These are phyloP conservation scores for Oncopodura yosiiana DNA, from an alignment of 1,140 invertebrate species.

Conservation along the genomic window DNA sequence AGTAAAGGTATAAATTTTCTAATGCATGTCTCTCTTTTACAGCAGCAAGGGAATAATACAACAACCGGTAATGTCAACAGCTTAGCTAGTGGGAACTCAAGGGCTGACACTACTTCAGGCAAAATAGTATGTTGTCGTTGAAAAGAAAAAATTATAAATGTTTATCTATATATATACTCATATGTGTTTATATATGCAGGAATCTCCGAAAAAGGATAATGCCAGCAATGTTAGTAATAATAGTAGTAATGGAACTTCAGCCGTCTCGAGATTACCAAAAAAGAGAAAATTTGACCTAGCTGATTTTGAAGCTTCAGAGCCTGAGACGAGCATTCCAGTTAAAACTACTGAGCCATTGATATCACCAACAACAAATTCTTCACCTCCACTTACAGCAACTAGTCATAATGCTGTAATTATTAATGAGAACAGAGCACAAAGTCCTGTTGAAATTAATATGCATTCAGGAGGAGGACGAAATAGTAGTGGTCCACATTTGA, in stretches of 20 bases:
- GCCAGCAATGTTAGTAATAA: conserved; percentile 14
- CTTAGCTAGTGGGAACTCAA: conserved; percentile 4
- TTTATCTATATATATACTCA: background rate
- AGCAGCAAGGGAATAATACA: too few species aligned
- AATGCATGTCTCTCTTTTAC: too few species aligned
- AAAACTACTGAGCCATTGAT: conserved; percentile 5
- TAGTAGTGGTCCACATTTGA: background rate
- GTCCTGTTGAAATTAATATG: conserved; percentile 7
- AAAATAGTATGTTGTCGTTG: too few species aligned
- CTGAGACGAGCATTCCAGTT: conserved; percentile 14
- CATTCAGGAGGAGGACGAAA: conserved; percentile 3
- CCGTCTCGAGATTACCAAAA: conserved; percentile 28
- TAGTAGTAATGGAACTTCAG: too few species aligned
- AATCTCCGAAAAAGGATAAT: background rate
- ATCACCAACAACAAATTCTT: background rate
- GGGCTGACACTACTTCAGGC: conserved; percentile 8
- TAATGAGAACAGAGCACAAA: conserved; percentile 6
- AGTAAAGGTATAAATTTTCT: too few species aligned
- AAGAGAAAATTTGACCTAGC: conserved; percentile 34
- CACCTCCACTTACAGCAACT: background rate
- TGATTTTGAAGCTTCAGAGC: conserved; percentile 28
- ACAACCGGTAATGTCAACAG: conserved; percentile 1
- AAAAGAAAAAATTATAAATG: conserved; percentile 6
- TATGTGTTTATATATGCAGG: background rate
- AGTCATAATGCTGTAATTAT: conserved; percentile 2